A percentile compares a stretch with the other conserved stretches of the same genome.
phyloP scores from a whole-genome alignment of 2,113 vertebrate species.

The Corythoichthys haematopterus region DNA sequence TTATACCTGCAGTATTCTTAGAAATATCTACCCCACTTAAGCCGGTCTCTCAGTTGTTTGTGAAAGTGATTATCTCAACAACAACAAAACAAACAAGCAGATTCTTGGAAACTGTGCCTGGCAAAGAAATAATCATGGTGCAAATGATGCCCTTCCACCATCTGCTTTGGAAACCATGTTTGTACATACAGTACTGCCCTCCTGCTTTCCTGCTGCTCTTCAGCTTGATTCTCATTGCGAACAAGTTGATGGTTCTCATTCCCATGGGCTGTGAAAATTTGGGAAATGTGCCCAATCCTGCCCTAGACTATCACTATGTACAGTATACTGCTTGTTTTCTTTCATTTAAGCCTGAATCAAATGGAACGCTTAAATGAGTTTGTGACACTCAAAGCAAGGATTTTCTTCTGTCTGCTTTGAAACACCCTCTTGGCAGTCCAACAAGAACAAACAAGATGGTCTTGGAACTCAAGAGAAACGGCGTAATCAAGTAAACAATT shows the following conservation, averaged over 20 bases:
- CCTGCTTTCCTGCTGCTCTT: background rate
- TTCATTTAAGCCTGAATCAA: background rate
- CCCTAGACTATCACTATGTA: background rate
- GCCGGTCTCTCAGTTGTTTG: background rate
- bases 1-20: background rate
- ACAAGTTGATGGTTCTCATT: background rate
- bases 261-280: background rate
- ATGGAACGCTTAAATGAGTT: background rate
- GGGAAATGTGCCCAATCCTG: background rate
- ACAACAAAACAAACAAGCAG: background rate
- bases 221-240: background rate
- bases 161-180: constrained; percentile 1
- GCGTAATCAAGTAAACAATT: background rate
- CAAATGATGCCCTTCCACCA: background rate
- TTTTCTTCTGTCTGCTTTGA: background rate
- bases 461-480: background rate
- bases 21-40: background rate
- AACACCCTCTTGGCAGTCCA: background rate
- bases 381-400: background rate
- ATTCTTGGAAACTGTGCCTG: background rate
- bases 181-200: background rate
- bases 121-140: background rate
- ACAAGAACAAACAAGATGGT: background rate
- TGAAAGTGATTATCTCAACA: background rate
- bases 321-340: background rate